phyloP scores from a whole-genome alignment of 2,888 invertebrate genomes.

The Drosophila differens region DNA sequence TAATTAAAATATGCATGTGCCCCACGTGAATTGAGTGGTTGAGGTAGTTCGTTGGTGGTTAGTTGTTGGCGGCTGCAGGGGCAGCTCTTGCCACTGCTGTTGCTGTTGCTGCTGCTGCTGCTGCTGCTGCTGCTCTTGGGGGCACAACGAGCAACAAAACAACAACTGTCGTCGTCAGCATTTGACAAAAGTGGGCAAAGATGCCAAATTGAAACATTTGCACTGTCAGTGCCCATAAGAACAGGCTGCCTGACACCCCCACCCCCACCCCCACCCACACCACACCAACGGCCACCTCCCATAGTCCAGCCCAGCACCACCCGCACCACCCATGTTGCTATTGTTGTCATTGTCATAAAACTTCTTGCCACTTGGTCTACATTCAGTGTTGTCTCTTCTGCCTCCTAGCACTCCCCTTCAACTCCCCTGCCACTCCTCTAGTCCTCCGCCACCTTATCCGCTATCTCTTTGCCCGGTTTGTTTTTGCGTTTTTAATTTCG shows the following conservation, averaged over 20 bases:
- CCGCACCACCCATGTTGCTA: slow-evolving; percentile 19
- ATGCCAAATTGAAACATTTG: slow-evolving; percentile 77
- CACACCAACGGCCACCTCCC: not conserved
- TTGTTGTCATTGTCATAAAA: slow-evolving; percentile 74
- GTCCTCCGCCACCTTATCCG: slow-evolving; percentile 1
- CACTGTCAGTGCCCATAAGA: slow-evolving; percentile 57
- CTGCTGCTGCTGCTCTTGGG: slow-evolving; percentile 4
- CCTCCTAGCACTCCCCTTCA: not conserved
- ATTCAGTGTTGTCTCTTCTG: slow-evolving; percentile 49
- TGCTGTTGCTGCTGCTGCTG: not conserved
- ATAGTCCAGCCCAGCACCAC: not conserved
- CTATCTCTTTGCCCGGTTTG: slow-evolving; percentile 52
- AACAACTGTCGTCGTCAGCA: slow-evolving; percentile 64
- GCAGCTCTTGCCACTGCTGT: slow-evolving; percentile 3
- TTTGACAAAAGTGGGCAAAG: slow-evolving; percentile 71
- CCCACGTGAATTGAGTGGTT: slow-evolving; percentile 53
- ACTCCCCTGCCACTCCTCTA: not conserved
- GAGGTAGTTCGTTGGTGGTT: slow-evolving; percentile 39
- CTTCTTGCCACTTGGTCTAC: slow-evolving; percentile 79
- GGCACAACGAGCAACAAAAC: slow-evolving; percentile 35
- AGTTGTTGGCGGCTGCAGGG: slow-evolving; percentile 14
- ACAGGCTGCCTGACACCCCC: slow-evolving; percentile 4
- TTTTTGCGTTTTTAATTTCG: slow-evolving; percentile 79
- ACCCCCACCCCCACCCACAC: not conserved
- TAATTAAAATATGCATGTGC: slow-evolving; percentile 75